phyloP scores from a whole-genome alignment of 2,888 invertebrate species.

The Caenorhabditis sp. region DNA sequence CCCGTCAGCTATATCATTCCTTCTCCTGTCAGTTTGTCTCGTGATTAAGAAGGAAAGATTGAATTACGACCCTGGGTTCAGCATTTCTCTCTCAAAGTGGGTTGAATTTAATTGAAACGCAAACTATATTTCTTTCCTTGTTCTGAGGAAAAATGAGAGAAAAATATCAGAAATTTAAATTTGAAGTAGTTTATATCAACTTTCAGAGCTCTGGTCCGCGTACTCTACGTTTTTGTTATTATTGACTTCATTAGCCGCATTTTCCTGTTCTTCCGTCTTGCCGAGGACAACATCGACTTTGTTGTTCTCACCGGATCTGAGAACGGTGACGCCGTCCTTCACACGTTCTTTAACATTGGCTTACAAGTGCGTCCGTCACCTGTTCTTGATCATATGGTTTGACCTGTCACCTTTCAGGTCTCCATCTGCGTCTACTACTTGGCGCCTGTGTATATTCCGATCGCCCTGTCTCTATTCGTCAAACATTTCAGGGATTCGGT shows the following conservation, averaged over 20 bases:
- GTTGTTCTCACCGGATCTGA: slow-evolving; percentile 63
- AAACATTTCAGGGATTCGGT: slow-evolving; percentile 63
- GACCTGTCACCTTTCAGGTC: slow-evolving; percentile 49
- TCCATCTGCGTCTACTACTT: slow-evolving; percentile 56
- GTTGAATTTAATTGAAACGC: slow-evolving; percentile 3
- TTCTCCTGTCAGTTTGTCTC: slow-evolving; percentile 56
- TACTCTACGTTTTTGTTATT: slow-evolving; percentile 52
- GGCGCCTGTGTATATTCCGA: slow-evolving; percentile 56
- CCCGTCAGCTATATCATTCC: slow-evolving; percentile 51
- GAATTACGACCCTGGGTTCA: slow-evolving; percentile 63
- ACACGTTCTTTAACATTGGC: slow-evolving; percentile 48
- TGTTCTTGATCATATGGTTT: slow-evolving; percentile 39
- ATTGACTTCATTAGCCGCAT: slow-evolving; percentile 54
- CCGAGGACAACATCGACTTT: slow-evolving; percentile 62
- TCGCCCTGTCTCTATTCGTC: slow-evolving; percentile 53
- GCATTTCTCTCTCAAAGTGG: slow-evolving; percentile 58
- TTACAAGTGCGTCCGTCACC: slow-evolving; percentile 50
- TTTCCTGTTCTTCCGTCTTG: slow-evolving; percentile 56
- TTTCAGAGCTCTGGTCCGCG: slow-evolving; percentile 55
- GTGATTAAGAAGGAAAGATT: slow-evolving; percentile 46
- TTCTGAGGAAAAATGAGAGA: slow-evolving; percentile 12
- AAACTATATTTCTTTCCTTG: slow-evolving; percentile 52
- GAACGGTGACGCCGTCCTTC: slow-evolving; percentile 48
- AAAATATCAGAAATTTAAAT: background rate
- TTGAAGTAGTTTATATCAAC: background rate